These are phyloP conservation scores for Epinephelus cyanopodus DNA, from an alignment of 2,113 vertebrate species.

Conservation along the genomic window DNA sequence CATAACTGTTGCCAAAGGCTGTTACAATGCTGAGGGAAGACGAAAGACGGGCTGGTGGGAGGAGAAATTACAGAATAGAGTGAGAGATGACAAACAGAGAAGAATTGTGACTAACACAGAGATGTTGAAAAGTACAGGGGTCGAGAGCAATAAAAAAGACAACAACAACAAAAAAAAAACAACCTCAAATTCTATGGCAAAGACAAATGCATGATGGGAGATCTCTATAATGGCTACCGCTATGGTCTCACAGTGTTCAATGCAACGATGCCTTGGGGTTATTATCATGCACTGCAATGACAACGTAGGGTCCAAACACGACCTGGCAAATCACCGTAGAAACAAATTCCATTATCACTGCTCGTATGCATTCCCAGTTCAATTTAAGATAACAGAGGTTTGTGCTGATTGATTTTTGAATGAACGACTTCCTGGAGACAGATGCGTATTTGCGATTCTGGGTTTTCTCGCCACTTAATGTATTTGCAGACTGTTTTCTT, in stretches of 20 bases:
- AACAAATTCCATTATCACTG: conserved; percentile 60
- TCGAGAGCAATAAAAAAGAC: conserved; percentile 12
- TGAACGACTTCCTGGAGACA: conserved; percentile 50
- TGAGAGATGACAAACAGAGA: background rate
- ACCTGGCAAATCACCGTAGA: conserved; percentile 37
- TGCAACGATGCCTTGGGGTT: conserved; percentile 39
- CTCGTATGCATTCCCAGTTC: conserved; percentile 48
- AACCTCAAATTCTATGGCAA: background rate
- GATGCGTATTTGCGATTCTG: conserved; percentile 31
- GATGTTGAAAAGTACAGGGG: background rate
- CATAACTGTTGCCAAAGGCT: background rate
- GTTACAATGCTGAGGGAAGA: conserved; percentile 40
- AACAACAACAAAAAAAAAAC: too few relatives aligned
- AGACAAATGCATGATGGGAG: conserved; percentile 32
- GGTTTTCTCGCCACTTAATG: conserved; percentile 24
- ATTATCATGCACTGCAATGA: conserved; percentile 41
- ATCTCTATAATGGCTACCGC: conserved; percentile 26
- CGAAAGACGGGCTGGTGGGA: background rate
- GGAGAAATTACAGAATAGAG: background rate
- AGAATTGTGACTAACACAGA: background rate
- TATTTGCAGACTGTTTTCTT: conserved; percentile 36
- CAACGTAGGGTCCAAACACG: conserved; percentile 38
- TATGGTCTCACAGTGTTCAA: conserved; percentile 15
- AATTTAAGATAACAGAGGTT: conserved; percentile 67
- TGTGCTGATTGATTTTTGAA: conserved; percentile 52